A percentile compares a stretch with the other conserved stretches of the same genome.
These are phyloP conservation scores for Manis pentadactyla DNA, from an alignment of 2,797 vertebrate genomes.

Conservation along the genomic window DNA sequence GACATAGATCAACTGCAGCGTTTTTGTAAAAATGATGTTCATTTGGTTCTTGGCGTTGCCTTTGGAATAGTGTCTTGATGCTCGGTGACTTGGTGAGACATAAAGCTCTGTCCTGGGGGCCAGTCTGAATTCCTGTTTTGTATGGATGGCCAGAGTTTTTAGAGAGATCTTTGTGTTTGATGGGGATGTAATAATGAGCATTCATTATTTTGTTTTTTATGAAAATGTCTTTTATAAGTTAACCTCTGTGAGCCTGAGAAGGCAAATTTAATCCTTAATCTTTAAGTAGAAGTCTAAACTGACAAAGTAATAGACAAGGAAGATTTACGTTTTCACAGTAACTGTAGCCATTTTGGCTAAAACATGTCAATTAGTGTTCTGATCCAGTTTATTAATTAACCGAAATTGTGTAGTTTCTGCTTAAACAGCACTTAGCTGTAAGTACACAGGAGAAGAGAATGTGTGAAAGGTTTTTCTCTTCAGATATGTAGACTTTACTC, in stretches of 20 bases:
- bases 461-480: not conserved
- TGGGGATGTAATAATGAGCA: not conserved
- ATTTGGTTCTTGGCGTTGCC: not conserved
- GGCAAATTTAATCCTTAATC: constrained; percentile 7
- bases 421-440: not conserved
- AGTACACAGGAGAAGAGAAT: not conserved
- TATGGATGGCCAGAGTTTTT: not conserved
- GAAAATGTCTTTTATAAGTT: constrained; percentile 29
- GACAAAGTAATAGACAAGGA: not conserved
- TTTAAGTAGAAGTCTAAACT: constrained; percentile 3
- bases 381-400: not conserved
- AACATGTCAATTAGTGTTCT: not conserved
- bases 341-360: constrained; percentile 39
- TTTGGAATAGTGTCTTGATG: constrained; percentile 17
- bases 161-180: not conserved
- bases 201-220: not conserved
- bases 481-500: not conserved
- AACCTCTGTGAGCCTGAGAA: not conserved
- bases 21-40: constrained; percentile 29
- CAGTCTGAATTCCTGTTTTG: constrained; percentile 27
- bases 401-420: not conserved
- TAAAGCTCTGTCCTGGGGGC: not conserved
- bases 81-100: not conserved
- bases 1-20: not conserved
- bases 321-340: constrained; percentile 40